Evolutionary conservation across 2,888 invertebrate genomes (phyloP).

Genomic region (Sclerodermus sp.): DNA sequence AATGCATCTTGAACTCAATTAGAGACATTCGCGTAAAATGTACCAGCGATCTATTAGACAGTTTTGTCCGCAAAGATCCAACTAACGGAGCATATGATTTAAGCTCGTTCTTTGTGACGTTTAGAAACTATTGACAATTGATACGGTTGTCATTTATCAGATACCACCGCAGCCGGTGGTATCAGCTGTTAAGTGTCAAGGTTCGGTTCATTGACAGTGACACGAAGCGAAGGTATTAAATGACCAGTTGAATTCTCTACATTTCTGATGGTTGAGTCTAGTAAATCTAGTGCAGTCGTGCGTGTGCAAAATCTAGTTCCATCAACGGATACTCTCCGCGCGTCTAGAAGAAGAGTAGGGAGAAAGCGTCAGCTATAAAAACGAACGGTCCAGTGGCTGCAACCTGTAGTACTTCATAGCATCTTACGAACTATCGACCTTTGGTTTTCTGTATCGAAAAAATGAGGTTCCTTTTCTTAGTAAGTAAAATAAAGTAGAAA

Average conservation of each 20-base stretch:
- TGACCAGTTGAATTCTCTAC: not conserved
- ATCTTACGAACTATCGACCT: constrained; percentile 18
- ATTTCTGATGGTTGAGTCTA: not conserved
- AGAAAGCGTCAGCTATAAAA: constrained; percentile 50
- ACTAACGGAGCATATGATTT: no score
- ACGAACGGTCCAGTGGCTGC: constrained; percentile 37
- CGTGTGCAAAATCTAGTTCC: constrained; percentile 27
- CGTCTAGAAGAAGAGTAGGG: constrained; percentile 30
- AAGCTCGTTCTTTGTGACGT: no score
- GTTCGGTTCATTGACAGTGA: not conserved
- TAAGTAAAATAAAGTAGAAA: constrained; percentile 32
- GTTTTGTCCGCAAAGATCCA: no score
- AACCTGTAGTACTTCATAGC: constrained; percentile 41
- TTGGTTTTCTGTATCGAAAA: constrained; percentile 13
- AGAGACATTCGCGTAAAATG: no score
- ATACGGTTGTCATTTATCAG: no score
- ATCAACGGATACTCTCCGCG: constrained; percentile 23
- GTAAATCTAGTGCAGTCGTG: constrained; percentile 26
- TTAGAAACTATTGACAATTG: no score
- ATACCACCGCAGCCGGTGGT: no score
- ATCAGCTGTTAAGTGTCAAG: no score
- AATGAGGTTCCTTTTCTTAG: constrained; percentile 34
- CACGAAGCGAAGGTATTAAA: not conserved
- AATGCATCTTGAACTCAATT: no score
- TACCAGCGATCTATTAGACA: no score